These are phyloP conservation scores for Oplegnathus fasciatus DNA, from an alignment of 2,113 vertebrate species.

Conservation along the genomic window DNA sequence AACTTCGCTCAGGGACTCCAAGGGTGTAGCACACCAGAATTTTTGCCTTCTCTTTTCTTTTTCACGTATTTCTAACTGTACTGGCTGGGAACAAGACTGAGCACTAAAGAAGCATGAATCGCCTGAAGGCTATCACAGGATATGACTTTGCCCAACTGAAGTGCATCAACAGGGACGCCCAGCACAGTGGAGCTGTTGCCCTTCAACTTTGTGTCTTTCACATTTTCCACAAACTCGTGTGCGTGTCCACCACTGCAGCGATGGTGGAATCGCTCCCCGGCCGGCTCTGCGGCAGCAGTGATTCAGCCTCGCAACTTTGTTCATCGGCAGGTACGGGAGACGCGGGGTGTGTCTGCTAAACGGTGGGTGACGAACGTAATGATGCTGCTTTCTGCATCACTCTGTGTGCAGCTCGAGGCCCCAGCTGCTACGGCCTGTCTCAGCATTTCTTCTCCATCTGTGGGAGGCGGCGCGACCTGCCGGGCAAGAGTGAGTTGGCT, in stretches of 20 bases:
- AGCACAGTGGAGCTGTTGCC: slow-evolving; percentile 43
- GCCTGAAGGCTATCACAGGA: slow-evolving; percentile 7
- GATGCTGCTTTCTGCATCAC: slow-evolving; percentile 59
- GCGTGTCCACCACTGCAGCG: neutral
- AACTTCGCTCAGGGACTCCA: neutral
- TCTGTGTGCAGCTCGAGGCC: slow-evolving; percentile 49
- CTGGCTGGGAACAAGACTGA: neutral
- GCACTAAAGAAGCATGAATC: neutral
- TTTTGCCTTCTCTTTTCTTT: neutral
- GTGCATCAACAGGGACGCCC: slow-evolving; percentile 24
- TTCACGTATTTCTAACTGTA: neutral
- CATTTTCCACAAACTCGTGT: slow-evolving; percentile 29
- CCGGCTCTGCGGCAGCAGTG: neutral
- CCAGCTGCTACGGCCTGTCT: slow-evolving; percentile 56
- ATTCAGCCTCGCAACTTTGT: slow-evolving; percentile 36
- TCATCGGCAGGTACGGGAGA: slow-evolving; percentile 51
- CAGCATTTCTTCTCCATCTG: slow-evolving; percentile 66
- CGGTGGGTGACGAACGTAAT: slow-evolving; percentile 70
- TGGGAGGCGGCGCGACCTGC: slow-evolving; percentile 49
- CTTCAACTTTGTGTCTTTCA: slow-evolving; percentile 51
- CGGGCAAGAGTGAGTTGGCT: slow-evolving; percentile 19
- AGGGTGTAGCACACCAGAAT: neutral
- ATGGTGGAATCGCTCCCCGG: slow-evolving; percentile 1
- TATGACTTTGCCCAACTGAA: slow-evolving; percentile 32
- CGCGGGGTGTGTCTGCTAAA: slow-evolving; percentile 55